These are phyloP conservation scores for Eleutherodactylus coqui DNA, from an alignment of 2,797 vertebrate genomes.

Conservation along the genomic window DNA sequence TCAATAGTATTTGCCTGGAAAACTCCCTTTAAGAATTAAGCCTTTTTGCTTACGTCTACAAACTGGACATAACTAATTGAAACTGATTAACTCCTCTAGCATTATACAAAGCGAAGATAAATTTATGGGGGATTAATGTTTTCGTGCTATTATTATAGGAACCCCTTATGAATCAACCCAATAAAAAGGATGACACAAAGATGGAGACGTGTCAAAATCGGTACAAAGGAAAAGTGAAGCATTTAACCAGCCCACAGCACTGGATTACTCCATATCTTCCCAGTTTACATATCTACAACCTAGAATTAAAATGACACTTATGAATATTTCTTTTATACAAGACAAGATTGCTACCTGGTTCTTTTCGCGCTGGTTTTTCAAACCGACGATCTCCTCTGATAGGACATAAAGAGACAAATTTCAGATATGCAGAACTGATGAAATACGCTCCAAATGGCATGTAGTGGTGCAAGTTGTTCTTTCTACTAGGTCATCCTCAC, in stretches of 20 bases:
- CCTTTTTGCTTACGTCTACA: too few species aligned
- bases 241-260: not conserved
- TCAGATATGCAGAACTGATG: not conserved
- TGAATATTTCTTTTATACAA: not conserved
- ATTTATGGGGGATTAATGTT: too few species aligned
- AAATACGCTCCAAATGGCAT: not conserved
- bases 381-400: conserved; percentile 95
- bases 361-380: conserved; percentile 99
- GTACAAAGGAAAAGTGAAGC: not conserved
- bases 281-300: not conserved
- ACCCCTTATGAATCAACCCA: too few species aligned
- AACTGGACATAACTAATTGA: too few species aligned
- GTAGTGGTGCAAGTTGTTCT: not conserved
- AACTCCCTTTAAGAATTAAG: too few species aligned
- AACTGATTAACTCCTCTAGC: too few species aligned
- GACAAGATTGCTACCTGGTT: conserved; percentile 83
- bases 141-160: too few species aligned
- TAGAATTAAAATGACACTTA: not conserved
- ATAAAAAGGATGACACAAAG: not conserved
- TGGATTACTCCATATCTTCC: not conserved
- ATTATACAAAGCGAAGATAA: too few species aligned
- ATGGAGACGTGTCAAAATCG: not conserved
- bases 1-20: too few species aligned
- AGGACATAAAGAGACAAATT: conserved; percentile 67
- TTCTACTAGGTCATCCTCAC: not conserved